Conservation (phyloP, 2,113 vertebrate species). For the Tretioscincus oriximinensis region DNA sequence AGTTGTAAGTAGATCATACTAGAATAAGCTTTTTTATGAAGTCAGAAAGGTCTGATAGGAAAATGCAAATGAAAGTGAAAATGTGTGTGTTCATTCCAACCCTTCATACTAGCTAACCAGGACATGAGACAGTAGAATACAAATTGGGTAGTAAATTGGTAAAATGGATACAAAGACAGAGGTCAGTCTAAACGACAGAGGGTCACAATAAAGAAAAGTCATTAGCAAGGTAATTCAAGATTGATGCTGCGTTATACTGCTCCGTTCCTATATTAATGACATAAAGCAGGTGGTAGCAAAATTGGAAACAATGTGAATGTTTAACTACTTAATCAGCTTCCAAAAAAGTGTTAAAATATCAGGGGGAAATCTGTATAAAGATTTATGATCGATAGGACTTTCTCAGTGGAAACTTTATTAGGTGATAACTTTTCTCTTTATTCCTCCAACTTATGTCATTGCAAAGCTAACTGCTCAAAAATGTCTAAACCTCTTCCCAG, state of each 20-base stretch:
- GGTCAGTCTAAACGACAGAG: background rate
- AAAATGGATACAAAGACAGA: background rate
- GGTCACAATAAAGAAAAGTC: slow-evolving; percentile 14
- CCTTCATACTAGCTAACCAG: background rate
- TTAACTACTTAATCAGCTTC: slow-evolving; percentile 18
- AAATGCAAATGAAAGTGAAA: background rate
- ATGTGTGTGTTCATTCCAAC: background rate
- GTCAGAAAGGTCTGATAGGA: background rate
- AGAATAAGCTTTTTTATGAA: background rate
- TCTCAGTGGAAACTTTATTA: background rate
- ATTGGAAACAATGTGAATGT: slow-evolving; percentile 20
- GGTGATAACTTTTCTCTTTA: background rate
- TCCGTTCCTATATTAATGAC: slow-evolving; percentile 14
- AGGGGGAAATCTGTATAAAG: background rate
- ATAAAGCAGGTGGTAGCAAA: slow-evolving; percentile 9
- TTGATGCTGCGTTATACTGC: slow-evolving; percentile 13
- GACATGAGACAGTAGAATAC: background rate
- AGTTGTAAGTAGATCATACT: background rate
- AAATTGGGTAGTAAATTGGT: slow-evolving; percentile 18
- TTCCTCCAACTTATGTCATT: background rate
- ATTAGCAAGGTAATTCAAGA: background rate
- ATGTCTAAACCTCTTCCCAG: background rate
- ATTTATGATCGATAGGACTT: background rate
- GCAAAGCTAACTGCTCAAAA: background rate
- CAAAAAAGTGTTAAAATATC: slow-evolving; percentile 22